Base-by-base conservation (phyloP, 1,140 invertebrate genomes). In the Drosophila equinoxialis region DNA sequence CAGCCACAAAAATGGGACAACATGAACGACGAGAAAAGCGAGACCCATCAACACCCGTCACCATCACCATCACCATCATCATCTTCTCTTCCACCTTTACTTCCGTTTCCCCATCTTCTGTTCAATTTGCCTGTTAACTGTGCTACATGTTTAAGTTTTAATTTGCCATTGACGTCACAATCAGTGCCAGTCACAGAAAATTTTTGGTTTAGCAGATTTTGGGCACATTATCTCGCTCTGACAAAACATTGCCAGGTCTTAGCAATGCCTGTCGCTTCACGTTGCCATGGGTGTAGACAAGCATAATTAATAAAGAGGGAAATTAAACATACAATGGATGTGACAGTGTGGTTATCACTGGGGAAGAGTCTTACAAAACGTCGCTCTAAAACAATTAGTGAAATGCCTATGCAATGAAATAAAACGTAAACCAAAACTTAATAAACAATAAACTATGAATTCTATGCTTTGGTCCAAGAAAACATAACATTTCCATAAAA, bases 81-180 rank as follows among this genome's bases (percentile, higher is more conserved):
- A 11, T 10, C 10, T 39, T 10, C 37, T 13, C 2, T 0, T 20
- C 17, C 37, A 11, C 10, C 37, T 11, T 13, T 11, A 4, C 37
- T 11, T 39, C 37, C 37, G n/a, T 30, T 6, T 30, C 30, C 30
- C 6, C 30, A 30, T 30, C 30, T 30, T 6, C 30, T 30, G 26
- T 39, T 39, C 37, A 17, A 51, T 51, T 51, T 64, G 65, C 45
- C 67, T 55, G 54, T 65, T 66, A 37, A 58, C 63, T 69, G 71
- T 68, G 81, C 79, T 71, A 86, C 83, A 86, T 86, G 79, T 89
- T 86, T 75, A 86, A 89, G 84, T 87, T 86, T 86, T 79, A 86
- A 86, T 86, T 87, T 74, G 71, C 67, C 69, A 80, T 87, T 87
- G 83, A 89, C 84, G 84, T 87, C 83, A 83, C 71, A 81, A 81